Evolutionary conservation across 2,888 invertebrate genomes (phyloP), one percentile per base, ranked within the genome.

Genomic region (Empis stercorea): DNA sequence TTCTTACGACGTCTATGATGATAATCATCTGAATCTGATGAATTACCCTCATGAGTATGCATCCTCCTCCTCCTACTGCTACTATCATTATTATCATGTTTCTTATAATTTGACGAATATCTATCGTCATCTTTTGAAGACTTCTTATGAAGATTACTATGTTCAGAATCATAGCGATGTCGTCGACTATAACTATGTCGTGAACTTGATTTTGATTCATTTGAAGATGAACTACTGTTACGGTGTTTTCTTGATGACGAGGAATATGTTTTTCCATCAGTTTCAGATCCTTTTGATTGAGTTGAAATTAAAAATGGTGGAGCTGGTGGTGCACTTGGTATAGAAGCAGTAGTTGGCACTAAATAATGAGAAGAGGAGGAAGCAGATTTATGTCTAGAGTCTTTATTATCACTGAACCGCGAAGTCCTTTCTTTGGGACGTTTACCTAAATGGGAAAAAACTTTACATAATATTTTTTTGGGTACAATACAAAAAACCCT

Each of bases 401-500:
- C 67, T 52, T 67, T 68, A 38, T 64, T 65, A 52, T 68, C 68
- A 54, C 67, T 69, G 46, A 69, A 69, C 16, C 68, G 63, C 2
- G 69, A 63, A 9, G 62, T 65, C 10, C 69, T 61, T 51, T 68
- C 68, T 46, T 60, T 65, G 15, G 58, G 56, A 1, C 65, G 61
- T 40, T 67, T 66, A 20, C 66, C 68, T 66, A 49, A 20, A 46
- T 47, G 48, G n/a, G 44, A 13, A 48, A 51, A 52, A 43, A 45
- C 17, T 23, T 27, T 20, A 40, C 10, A 17, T 15, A 9, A 40
- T 40, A 23, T 20, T n/a, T 40, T 23, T 40, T 40, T 40, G 7
- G 14, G 40, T 14, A 17, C 23, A 27, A 38, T 6, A 15, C 11
- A 30, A 17, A 32, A 30, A 39, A 30, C 16, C 38, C 39, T 45